Evolutionary conservation across 37 sponge, comb jelly and placozoan species (phyloP).

Genomic region (Cladorhizidae sp.): DNA sequence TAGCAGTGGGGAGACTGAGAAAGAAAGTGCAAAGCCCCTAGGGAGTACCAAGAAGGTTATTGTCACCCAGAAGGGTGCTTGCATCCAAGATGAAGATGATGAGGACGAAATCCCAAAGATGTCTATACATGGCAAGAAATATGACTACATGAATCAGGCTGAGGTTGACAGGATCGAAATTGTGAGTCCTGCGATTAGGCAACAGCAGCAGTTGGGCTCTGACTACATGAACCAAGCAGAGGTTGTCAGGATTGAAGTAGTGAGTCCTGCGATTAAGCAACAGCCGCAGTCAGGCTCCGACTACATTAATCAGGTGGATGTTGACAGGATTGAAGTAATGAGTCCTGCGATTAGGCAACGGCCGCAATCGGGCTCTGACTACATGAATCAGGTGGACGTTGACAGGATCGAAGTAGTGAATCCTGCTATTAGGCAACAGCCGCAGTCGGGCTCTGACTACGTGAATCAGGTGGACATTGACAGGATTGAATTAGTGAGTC

Average conservation of each 20-base stretch:
- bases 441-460: neutral
- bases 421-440: neutral
- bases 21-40: no score
- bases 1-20: neutral
- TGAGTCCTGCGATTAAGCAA: neutral
- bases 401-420: neutral
- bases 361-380: neutral
- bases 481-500: neutral
- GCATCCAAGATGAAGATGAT: neutral
- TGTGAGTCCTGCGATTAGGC: neutral
- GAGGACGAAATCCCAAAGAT: neutral
- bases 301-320: conserved; percentile 17
- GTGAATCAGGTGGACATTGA: conserved; percentile 17
- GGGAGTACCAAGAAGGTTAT: neutral
- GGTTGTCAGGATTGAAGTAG: neutral
- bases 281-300: neutral
- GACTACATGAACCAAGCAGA: conserved; percentile 10
- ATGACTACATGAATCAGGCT: conserved; percentile 14
- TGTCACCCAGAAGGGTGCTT: neutral
- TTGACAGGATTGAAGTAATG: neutral
- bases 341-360: neutral
- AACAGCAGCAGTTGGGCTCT: neutral
- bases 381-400: conserved; percentile 16
- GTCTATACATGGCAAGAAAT: neutral
- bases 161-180: neutral